Evolutionary conservation across 2,888 invertebrate genomes (phyloP), one percentile per base, ranked within the genome.

Genomic region (Eupithecia subumbrata): DNA sequence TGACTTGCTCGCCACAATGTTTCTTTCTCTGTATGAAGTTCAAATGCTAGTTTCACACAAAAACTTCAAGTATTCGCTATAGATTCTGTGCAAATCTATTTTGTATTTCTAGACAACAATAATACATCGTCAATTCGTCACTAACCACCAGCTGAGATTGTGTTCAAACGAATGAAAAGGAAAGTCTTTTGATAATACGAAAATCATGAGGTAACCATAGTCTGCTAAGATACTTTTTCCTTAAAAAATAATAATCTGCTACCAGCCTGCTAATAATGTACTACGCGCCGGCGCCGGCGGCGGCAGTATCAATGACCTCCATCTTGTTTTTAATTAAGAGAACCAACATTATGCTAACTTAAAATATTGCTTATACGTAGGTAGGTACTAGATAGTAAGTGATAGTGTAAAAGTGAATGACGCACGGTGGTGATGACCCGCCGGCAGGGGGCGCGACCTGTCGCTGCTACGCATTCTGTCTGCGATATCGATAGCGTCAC

Each of bases 381-480:
- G 34, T 37, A 48, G 12, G n/a, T 22, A 22, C 30, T 37, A 43
- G 34, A 40, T 45, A 69, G 14, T 14, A 4, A 37, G 69, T 18
- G 72, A 75, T 73, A 71, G 22, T 70, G 45, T 64, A 67, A 48
- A 22, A 67, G 66, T 48, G 71, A 69, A 69, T 76, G 76, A 76
- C 73, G 76, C 71, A 40, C 68, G 64, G 30, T 14, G 18, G n/a
- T 37, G 72, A 52, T 67, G 76, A 60, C 63, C 45, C 30, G 34
- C 12, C 64, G 64, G 63, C 73, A 56, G 71, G 70, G n/a, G 69
- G 66, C 68, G 66, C 71, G 71, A 72, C 71, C 71, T 43, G n/a
- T 52, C 22, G 30, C 67, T 18, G 30, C 67, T 18, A 22, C n/a
- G 22, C 22, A 14, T n/a, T 1, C 37, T 22, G 37, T 25, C n/a